These are phyloP conservation scores for Halocynthia aurantium DNA, from an alignment of 23 tunicate genomes.

Conservation along the genomic window DNA sequence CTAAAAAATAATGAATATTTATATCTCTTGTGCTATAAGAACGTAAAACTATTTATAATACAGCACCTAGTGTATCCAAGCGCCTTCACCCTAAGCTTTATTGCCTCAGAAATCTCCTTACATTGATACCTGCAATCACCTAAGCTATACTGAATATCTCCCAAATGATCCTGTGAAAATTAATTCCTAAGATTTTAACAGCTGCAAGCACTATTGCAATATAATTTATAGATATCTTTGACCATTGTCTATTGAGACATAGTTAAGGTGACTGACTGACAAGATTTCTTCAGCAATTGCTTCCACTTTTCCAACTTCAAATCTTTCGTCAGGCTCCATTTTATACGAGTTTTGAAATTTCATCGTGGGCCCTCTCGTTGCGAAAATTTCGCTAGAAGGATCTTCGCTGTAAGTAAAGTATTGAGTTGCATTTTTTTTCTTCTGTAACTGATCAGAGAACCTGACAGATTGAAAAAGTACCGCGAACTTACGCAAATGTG, in stretches of 20 bases:
- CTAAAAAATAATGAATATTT: constrained; percentile 17
- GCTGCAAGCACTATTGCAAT: too few species aligned
- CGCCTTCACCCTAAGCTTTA: constrained; percentile 41
- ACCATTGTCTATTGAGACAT: too few species aligned
- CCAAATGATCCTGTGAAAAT: constrained; percentile 53
- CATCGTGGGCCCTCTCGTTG: constrained; percentile 23
- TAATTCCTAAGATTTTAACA: too few species aligned
- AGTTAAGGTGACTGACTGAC: constrained; percentile 7
- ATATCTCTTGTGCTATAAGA: neutral
- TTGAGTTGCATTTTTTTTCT: neutral
- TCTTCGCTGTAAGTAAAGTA: constrained; percentile 34
- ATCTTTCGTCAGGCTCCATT: constrained; percentile 54
- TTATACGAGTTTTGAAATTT: constrained; percentile 50
- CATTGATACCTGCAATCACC: constrained; percentile 19
- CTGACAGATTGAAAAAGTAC: neutral
- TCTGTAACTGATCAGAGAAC: neutral
- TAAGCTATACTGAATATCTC: constrained; percentile 56
- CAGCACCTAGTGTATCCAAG: constrained; percentile 44
- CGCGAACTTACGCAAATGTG: constrained; percentile 44
- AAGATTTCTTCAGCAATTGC: constrained; percentile 38
- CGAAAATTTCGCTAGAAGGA: constrained; percentile 48
- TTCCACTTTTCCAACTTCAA: constrained; percentile 35
- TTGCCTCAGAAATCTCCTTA: constrained; percentile 44
- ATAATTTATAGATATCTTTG: too few species aligned
- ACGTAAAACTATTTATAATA: neutral